Evolutionary conservation across 1,140 invertebrate species (phyloP).

Genomic region (Chironomus striatipennis): DNA sequence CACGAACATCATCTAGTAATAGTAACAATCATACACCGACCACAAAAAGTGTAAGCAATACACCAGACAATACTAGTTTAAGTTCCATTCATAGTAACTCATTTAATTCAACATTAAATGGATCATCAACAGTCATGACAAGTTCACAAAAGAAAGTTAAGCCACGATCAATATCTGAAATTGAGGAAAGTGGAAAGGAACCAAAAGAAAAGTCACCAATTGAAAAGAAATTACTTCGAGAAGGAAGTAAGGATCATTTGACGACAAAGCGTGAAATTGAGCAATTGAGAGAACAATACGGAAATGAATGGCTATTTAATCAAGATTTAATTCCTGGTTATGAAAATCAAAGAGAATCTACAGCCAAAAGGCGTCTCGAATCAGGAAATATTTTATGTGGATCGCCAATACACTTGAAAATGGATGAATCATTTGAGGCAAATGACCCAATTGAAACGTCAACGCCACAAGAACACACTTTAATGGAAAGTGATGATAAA

Average conservation of each 20-base stretch:
- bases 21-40: conserved; percentile 24
- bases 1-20: background rate
- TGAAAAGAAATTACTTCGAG: conserved; percentile 30
- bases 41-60: conserved; percentile 24
- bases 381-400: conserved; percentile 32
- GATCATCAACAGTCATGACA: conserved; percentile 23
- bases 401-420: background rate
- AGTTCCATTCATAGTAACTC: conserved; percentile 32
- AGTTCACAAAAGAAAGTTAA: conserved; percentile 30
- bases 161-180: conserved; percentile 33
- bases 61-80: conserved; percentile 33
- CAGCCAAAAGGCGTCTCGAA: background rate
- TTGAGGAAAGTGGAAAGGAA: conserved; percentile 31
- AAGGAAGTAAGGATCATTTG: conserved; percentile 43
- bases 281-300: conserved; percentile 46
- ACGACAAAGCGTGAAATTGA: conserved; percentile 53
- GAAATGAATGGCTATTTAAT: conserved; percentile 50
- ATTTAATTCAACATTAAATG: conserved; percentile 24
- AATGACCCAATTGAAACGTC: conserved; percentile 1
- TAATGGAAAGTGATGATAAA: background rate
- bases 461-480: background rate
- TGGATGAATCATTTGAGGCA: background rate
- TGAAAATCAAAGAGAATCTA: conserved; percentile 29
- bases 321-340: conserved; percentile 47
- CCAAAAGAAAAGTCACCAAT: conserved; percentile 15